Percentiles rank a stretch among this genome's conserved stretches.
Evolutionary conservation across 2,888 invertebrate species (phyloP).

Genomic region (Leptinotarsa juncta): DNA sequence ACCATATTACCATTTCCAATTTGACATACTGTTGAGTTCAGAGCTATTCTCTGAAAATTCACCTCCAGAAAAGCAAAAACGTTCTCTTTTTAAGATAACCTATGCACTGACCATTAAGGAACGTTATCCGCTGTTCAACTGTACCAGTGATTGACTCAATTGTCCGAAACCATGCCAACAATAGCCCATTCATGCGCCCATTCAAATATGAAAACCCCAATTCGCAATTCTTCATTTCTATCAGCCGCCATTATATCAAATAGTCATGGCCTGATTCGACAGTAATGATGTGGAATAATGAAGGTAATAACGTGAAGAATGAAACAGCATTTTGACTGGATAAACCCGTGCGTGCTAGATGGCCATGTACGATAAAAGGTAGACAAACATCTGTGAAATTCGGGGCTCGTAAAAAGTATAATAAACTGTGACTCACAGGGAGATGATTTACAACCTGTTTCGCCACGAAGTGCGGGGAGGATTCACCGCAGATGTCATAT

Average conservation of each 20-base stretch:
- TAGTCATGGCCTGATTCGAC: constrained; percentile 8
- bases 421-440: constrained; percentile 9
- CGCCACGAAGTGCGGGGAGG: neutral
- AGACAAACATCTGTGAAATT: constrained; percentile 14
- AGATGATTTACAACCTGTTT: constrained; percentile 12
- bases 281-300: constrained; percentile 10
- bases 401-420: constrained; percentile 4
- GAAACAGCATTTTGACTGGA: constrained; percentile 13
- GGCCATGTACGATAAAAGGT: constrained; percentile 14
- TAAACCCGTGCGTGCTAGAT: constrained; percentile 9
- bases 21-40: too few relatives aligned
- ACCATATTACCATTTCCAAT: too few relatives aligned
- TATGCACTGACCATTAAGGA: neutral
- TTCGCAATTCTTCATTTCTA: constrained; percentile 1
- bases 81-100: too few relatives aligned
- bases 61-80: too few relatives aligned
- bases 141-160: neutral
- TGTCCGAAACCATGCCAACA: neutral
- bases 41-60: too few relatives aligned
- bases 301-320: constrained; percentile 14
- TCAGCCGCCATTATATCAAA: constrained; percentile 2
- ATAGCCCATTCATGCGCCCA: neutral
- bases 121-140: neutral
- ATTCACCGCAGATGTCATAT: constrained; percentile 1
- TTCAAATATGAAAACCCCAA: constrained; percentile 1